These are phyloP conservation scores for Lipotes vexillifer DNA, from an alignment of 2,113 vertebrate genomes.

Conservation along the genomic window DNA sequence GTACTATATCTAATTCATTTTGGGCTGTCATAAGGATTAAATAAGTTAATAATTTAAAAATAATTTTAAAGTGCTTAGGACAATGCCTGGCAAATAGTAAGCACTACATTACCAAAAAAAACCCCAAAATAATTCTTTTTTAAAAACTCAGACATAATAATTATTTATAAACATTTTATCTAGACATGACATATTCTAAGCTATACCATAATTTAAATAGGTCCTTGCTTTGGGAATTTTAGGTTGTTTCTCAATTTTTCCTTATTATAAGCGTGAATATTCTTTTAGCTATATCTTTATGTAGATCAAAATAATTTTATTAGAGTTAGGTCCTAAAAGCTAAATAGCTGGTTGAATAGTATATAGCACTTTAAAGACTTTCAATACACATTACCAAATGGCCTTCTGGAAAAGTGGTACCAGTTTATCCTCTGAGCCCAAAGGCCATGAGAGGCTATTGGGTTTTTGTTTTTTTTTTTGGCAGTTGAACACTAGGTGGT, in stretches of 20 bases:
- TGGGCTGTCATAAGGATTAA: not conserved
- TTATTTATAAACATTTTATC: not conserved
- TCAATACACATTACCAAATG: not conserved
- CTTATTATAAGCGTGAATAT: not conserved
- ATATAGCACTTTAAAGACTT: not conserved
- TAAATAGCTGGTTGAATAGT: not conserved
- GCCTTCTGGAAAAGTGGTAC: not conserved
- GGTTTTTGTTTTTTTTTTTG: not conserved
- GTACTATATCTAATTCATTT: constrained; percentile 3
- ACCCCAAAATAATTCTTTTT: not conserved
- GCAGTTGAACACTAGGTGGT: not conserved
- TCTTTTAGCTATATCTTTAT: not conserved
- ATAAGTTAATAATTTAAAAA: constrained; percentile 11
- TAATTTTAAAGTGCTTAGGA: constrained; percentile 26
- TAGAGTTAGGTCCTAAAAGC: not conserved
- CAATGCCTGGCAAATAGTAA: not conserved
- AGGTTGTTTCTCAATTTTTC: not conserved
- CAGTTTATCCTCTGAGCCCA: not conserved
- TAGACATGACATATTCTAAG: constrained; percentile 1
- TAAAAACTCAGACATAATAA: not conserved
- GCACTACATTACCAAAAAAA: not conserved
- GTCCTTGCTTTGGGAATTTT: not conserved
- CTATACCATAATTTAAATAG: not conserved
- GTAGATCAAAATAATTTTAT: not conserved
- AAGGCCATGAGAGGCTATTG: not conserved